Percentiles rank a stretch among this genome's conserved stretches.
These are phyloP conservation scores for Heliconius cydno DNA, from an alignment of 2,888 invertebrate species.

Conservation along the genomic window DNA sequence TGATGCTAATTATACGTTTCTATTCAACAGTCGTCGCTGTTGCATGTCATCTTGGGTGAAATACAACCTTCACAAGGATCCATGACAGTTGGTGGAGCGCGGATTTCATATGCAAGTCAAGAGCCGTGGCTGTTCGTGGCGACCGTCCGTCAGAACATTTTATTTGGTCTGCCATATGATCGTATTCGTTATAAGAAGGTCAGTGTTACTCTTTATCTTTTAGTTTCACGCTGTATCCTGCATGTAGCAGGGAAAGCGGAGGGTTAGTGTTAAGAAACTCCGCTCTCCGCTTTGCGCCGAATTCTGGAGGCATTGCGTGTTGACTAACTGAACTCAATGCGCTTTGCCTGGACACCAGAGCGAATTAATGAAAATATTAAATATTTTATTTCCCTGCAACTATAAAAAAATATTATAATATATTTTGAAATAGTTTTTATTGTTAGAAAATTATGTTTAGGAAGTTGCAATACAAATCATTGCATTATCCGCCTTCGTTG, in stretches of 20 bases:
- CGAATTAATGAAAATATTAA: too few species aligned
- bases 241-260: too few species aligned
- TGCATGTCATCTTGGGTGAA: constrained; percentile 89
- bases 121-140: constrained; percentile 91
- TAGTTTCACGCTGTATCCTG: too few species aligned
- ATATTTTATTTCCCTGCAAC: too few species aligned
- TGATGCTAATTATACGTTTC: not conserved
- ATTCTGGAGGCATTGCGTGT: too few species aligned
- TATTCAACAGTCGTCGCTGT: constrained; percentile 82
- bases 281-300: too few species aligned
- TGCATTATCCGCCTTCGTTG: not conserved
- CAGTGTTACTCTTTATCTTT: constrained; percentile 41
- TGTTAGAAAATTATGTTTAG: not conserved
- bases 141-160: constrained; percentile 89
- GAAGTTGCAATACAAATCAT: not conserved
- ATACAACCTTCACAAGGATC: constrained; percentile 85
- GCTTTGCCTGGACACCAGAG: too few species aligned
- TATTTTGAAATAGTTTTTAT: not conserved
- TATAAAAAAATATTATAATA: not conserved
- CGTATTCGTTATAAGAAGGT: constrained; percentile 79
- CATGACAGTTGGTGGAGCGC: constrained; percentile 83
- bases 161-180: constrained; percentile 88
- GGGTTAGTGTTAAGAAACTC: not conserved
- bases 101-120: constrained; percentile 89
- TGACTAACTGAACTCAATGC: too few species aligned